Evolutionary conservation across 1,140 invertebrate genomes (phyloP), one percentile per base, ranked within the genome.

Genomic region (Bombus sibiricus): DNA sequence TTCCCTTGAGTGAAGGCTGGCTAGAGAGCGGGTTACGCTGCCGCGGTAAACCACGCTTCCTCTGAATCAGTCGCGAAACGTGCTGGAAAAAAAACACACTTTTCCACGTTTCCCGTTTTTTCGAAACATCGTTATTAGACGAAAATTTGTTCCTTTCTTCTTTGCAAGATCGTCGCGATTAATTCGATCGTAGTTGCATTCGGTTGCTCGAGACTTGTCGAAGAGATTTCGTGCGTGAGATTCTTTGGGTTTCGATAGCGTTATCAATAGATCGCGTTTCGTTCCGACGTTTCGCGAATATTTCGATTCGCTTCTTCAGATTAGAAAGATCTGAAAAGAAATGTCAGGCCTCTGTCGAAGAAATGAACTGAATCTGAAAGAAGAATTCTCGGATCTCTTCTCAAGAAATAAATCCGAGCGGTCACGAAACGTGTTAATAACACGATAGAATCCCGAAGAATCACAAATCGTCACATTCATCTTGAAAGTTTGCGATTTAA

Each of bases 1-100:
- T 89, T 90, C 74, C 78, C 85, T 83, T 41, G 59, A 83, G 80
- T 41, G 64, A 89, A 83, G 87, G 81, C 64, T 72, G 66, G 37
- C 77, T 59, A 66, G 53, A 72, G 53, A 73, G 73, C 88, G 47
- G 62, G 87, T 86, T 89, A 62, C 71, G 81, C 64, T 89, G 37
- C 47, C 72, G 87, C 66, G 85, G 88, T 89, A 85, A 89, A 72
- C 87, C 88, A 69, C 77, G 76, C 76, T 57, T 83, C 66, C 88
- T 32, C 68, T 77, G 76, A 73, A 81, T 77, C 43, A 32, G 47
- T 43, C 68, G n/a, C 62, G 43, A 72, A n/a, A 8, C 13, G 18
- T 18, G 15, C 12, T 8, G 28, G 32, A 47, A 78, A 34, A 34
- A 69, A 78, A 13, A 6, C 3, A 13, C 13, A 25, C 39, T 28